Conservation (phyloP, 1,140 invertebrate species). For the Meloidogyne exigua region DNA sequence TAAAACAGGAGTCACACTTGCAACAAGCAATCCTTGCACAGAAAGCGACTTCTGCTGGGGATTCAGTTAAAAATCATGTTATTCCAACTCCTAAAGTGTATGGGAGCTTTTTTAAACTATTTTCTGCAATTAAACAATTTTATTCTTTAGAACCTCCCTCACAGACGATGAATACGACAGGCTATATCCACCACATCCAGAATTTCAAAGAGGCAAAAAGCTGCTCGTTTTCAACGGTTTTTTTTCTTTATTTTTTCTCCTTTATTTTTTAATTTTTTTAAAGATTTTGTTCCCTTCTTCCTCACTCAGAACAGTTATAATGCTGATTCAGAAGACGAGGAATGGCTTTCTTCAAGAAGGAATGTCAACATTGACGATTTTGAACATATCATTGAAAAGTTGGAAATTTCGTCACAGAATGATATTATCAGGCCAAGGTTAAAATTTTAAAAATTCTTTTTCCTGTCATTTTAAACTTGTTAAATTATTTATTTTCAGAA, state of each 20-base stretch:
- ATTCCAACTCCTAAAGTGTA: conserved; percentile 43
- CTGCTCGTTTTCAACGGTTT: conserved; percentile 36
- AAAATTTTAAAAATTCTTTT: neutral
- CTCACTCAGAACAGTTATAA: conserved; percentile 36
- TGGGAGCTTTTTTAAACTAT: neutral
- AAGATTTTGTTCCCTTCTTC: conserved; percentile 41
- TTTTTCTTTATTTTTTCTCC: neutral
- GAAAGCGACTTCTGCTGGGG: conserved; percentile 46
- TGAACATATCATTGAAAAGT: conserved; percentile 51
- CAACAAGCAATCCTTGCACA: conserved; percentile 47
- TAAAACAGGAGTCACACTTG: conserved; percentile 43
- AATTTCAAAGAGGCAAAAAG: conserved; percentile 20
- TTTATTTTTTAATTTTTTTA: conserved; percentile 21
- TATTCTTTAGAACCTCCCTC: conserved; percentile 14
- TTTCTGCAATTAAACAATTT: too few relatives aligned
- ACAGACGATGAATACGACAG: conserved; percentile 35
- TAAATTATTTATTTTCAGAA: neutral
- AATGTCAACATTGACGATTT: conserved; percentile 42
- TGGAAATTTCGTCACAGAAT: conserved; percentile 36
- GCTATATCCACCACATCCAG: conserved; percentile 22
- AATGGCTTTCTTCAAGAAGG: conserved; percentile 30
- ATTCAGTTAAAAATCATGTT: conserved; percentile 38
- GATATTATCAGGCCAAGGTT: conserved; percentile 36
- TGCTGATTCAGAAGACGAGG: conserved; percentile 48
- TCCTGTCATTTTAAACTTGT: neutral